Percentiles rank a stretch among this genome's conserved stretches.
Evolutionary conservation across 2,797 vertebrate species (phyloP).

Genomic region (Peromyscus attwateri): DNA sequence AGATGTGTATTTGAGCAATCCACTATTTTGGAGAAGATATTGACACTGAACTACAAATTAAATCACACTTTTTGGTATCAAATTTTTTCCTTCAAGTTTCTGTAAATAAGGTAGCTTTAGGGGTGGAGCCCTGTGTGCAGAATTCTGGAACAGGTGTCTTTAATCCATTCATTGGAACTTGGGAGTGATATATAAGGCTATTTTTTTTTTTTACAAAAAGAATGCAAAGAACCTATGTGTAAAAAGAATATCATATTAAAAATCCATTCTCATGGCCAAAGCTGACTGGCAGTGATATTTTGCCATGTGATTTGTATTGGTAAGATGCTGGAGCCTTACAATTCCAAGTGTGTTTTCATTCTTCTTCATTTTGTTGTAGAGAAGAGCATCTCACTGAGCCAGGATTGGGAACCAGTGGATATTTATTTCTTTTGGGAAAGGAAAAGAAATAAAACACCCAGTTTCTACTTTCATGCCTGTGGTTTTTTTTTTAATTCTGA

Average conservation of each 20-base stretch:
- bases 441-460: neutral
- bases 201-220: conserved; percentile 1
- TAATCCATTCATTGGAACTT: neutral
- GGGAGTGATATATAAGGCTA: neutral
- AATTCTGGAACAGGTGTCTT: neutral
- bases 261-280: neutral
- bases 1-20: neutral
- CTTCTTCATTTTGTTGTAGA: conserved; percentile 36
- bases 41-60: conserved; percentile 12
- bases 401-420: neutral
- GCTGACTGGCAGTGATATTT: neutral
- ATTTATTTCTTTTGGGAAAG: conserved; percentile 47
- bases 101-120: neutral
- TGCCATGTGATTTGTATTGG: neutral
- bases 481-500: neutral
- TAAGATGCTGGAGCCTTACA: neutral
- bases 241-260: conserved; percentile 9
- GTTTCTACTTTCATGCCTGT: neutral
- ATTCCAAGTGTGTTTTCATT: neutral
- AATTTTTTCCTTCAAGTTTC: conserved; percentile 18
- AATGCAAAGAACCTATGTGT: neutral
- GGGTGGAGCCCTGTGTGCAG: neutral
- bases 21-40: neutral
- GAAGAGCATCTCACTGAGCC: neutral
- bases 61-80: neutral